Evolutionary conservation across 1,140 invertebrate species (phyloP), one percentile per base, ranked within the genome.

Genomic region (Hycleus cichorii): DNA sequence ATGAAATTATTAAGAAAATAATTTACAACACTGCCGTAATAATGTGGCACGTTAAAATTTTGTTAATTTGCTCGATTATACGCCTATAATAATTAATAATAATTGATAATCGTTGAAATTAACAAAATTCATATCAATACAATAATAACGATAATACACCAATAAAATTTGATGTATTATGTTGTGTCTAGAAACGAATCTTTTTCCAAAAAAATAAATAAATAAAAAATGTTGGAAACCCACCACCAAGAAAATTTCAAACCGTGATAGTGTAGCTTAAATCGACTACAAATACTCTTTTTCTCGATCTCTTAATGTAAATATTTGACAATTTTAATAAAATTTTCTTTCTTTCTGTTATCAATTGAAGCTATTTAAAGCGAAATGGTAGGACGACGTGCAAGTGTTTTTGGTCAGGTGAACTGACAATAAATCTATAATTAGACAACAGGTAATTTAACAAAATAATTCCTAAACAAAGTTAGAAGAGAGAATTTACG

Each of bases 401-500:
- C 45, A 55, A 47, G 44, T 11, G 10, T 39, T 6, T 39, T 55
- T 46, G 52, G 60, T 63, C 60, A 63, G 60, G 57, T 59, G 57
- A 46, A 52, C 60, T 63, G 60, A 63, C 60, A 63, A 63, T 57
- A 60, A 49, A 53, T 40, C 12, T 58, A 62, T 49, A 49, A 27
- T 46, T 59, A 58, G 57, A 32, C 40, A 42, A n/a, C 11, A 42
- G 10, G 1, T 39, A 39, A 7, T 39, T 7, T 39, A 39, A 7
- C 6, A 39, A 42, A 42, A 8, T n/a, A 42, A 10, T n/a, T 42
- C 9, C 40, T 42, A 42, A 42, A 42, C 39, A 7, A 4, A 10
- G 4, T 42, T 42, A 42, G 40, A 42, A 7, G 9, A 49, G 39
- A 47, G 49, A 50, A 26, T 32, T 32, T 32, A 18, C 18, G 18